Conservation (phyloP, 2,888 invertebrate species). For the Endomychus coccineus region DNA sequence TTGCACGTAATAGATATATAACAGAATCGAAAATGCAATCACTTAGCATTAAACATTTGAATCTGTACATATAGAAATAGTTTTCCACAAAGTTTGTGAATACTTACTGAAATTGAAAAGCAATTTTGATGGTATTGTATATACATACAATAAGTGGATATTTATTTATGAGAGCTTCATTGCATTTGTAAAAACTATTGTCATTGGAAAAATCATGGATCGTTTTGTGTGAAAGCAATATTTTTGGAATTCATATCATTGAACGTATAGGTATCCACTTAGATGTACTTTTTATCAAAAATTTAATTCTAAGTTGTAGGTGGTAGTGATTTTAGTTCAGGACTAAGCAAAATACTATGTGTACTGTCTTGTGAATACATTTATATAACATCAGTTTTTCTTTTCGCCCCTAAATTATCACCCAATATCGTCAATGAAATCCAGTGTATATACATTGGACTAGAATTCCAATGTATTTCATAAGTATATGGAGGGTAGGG, state of each 20-base stretch:
- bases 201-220: slow-evolving; percentile 23
- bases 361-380: slow-evolving; percentile 44
- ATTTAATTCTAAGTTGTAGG: slow-evolving; percentile 19
- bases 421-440: no score
- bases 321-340: slow-evolving; percentile 31
- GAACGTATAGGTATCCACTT: slow-evolving; percentile 30
- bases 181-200: slow-evolving; percentile 27
- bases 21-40: no score
- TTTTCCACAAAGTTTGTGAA: slow-evolving; percentile 14
- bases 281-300: slow-evolving; percentile 27
- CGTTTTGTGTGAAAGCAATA: slow-evolving; percentile 24
- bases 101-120: slow-evolving; percentile 28
- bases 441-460: no score
- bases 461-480: no score
- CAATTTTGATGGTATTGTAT: slow-evolving; percentile 33
- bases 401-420: no score
- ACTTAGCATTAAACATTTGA: no score
- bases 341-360: slow-evolving; percentile 40
- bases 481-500: no score
- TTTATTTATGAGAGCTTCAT: slow-evolving; percentile 25
- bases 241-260: slow-evolving; percentile 30
- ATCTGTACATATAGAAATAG: slow-evolving; percentile 15
- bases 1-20: no score
- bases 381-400: slow-evolving; percentile 12
- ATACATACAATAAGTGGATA: slow-evolving; percentile 31